These are phyloP conservation scores for Myrmecobius fasciatus DNA, from an alignment of 2,113 vertebrate species.

Conservation along the genomic window DNA sequence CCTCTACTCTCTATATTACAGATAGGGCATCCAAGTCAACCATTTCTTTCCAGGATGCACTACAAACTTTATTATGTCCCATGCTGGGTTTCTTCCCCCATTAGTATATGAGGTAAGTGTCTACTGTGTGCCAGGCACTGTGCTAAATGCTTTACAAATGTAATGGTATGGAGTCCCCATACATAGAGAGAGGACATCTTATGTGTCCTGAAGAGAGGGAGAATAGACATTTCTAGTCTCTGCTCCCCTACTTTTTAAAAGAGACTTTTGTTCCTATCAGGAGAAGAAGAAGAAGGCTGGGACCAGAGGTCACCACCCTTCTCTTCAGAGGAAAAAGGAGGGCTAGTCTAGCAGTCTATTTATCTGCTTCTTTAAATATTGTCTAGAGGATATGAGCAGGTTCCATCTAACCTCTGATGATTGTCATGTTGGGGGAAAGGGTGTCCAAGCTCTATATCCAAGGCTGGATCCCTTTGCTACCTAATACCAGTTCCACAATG, in stretches of 20 bases:
- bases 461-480: background rate
- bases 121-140: background rate
- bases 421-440: background rate
- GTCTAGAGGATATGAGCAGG: background rate
- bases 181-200: background rate
- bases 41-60: background rate
- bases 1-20: no score
- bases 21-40: background rate
- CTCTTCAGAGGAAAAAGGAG: no score
- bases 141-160: background rate
- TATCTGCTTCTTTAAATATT: background rate
- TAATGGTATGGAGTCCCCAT: background rate
- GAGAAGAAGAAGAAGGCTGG: no score
- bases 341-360: background rate
- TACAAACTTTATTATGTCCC: background rate
- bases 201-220: background rate
- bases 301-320: no score
- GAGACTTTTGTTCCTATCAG: no score
- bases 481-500: background rate
- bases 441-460: background rate
- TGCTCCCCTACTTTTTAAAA: no score
- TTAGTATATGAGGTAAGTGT: background rate
- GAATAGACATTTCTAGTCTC: background rate
- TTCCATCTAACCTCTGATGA: background rate
- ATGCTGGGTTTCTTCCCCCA: background rate